Percentiles rank a stretch among this genome's conserved stretches.
phyloP scores from a whole-genome alignment of 2,797 vertebrate species.

The Synaphobranchus kaupii region DNA sequence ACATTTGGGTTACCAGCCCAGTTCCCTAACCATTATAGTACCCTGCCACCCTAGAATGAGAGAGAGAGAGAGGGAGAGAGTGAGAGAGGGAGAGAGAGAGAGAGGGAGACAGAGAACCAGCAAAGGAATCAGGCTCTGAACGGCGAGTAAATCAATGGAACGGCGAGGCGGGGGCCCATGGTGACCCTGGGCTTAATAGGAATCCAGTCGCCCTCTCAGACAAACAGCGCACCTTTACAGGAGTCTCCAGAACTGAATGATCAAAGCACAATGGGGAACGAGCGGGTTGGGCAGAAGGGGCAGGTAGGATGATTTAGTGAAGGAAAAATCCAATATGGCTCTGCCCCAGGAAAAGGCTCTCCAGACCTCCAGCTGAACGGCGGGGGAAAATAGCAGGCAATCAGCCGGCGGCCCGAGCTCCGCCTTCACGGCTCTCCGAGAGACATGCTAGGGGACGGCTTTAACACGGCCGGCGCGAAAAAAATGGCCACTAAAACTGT shows the following conservation, averaged over 20 bases:
- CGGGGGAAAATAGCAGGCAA: neutral
- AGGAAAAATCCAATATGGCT: slow-evolving; percentile 27
- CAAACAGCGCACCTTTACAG: slow-evolving; percentile 12
- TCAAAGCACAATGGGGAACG: slow-evolving; percentile 25
- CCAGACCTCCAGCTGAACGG: neutral
- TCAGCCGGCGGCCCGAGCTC: neutral
- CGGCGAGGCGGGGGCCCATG: neutral
- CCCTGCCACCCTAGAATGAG: neutral
- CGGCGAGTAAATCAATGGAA: slow-evolving; percentile 29
- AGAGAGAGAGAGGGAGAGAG: slow-evolving; percentile 6
- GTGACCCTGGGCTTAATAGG: slow-evolving; percentile 26
- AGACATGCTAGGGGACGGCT: neutral
- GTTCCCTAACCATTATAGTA: neutral
- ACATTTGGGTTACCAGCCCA: neutral
- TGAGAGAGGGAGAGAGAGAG: slow-evolving; percentile 25
- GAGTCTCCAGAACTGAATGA: slow-evolving; percentile 12
- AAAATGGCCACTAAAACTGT: neutral
- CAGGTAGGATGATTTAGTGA: slow-evolving; percentile 20
- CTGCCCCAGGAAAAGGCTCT: slow-evolving; percentile 5
- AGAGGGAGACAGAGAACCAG: slow-evolving; percentile 3
- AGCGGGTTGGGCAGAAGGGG: neutral
- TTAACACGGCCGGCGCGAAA: neutral
- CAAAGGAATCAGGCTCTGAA: slow-evolving; percentile 21
- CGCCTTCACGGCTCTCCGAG: neutral
- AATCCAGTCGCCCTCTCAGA: slow-evolving; percentile 26